These are phyloP conservation scores for Himalopsyche anomala DNA, from an alignment of 2,888 invertebrate species.

Conservation along the genomic window DNA sequence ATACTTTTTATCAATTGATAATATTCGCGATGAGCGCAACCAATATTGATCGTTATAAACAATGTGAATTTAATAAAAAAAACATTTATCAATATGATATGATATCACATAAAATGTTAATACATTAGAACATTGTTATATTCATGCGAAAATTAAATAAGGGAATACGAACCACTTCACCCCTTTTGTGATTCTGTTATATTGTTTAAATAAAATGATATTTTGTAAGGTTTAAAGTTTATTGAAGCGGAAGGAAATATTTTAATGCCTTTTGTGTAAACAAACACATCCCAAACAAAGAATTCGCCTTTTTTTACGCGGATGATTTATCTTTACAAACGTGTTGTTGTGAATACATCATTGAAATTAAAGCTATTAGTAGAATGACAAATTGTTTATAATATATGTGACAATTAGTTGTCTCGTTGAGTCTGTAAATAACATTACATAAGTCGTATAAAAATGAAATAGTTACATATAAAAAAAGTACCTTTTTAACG, in stretches of 20 bases:
- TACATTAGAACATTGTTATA: neutral
- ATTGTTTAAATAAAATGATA: slow-evolving; percentile 30
- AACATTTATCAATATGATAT: no score
- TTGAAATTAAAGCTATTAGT: slow-evolving; percentile 1
- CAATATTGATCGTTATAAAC: no score
- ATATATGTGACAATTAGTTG: neutral
- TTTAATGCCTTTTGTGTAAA: slow-evolving; percentile 27
- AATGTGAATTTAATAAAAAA: no score
- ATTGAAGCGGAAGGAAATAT: slow-evolving; percentile 34
- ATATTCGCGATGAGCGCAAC: no score
- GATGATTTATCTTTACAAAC: neutral
- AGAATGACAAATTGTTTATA: neutral
- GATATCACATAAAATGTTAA: no score
- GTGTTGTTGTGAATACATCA: neutral
- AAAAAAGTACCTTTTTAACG: no score
- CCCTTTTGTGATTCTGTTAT: neutral
- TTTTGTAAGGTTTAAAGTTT: slow-evolving; percentile 8
- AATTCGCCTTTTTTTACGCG: neutral
- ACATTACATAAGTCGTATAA: no score
- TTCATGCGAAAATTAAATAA: neutral
- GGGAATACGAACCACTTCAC: neutral
- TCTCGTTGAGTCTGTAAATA: no score
- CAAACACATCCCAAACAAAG: neutral
- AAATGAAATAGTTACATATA: no score
- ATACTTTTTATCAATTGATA: no score